Evolutionary conservation across 2,113 vertebrate species (phyloP), one percentile per base, ranked within the genome.

Genomic region (Pogonocichla stellata): DNA sequence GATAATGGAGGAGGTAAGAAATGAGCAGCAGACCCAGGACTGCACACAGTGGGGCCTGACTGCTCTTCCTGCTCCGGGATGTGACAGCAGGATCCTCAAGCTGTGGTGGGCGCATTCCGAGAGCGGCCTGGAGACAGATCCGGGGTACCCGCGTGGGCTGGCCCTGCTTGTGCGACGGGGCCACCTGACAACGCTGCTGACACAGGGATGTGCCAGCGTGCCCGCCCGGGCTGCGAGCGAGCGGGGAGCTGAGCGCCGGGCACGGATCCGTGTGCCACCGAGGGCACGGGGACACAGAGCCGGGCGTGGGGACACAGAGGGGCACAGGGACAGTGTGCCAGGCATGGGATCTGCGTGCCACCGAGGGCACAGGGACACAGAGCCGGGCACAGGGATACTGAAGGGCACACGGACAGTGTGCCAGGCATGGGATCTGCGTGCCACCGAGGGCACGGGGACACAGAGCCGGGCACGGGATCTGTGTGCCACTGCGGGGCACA

Each of bases 21-120:
- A 82, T 0, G 47, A 54, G 31, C 78, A 86, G 53, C n/a, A 71
- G 80, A 64, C 25, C n/a, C 8, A 19, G 31, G 54, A 25, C n/a
- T 38, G 56, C 60, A 10, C 4, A 8, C 42, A 15, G 40, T 0
- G 10, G 31, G 50, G 28, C 19, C 36, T 4, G 34, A 20, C 36
- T 14, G 28, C 1, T 2, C n/a, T 48, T 51, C 51, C 36, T 61
- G 24, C 72, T n/a, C 8, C 1, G 78, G 54, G 79, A 48, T 6
- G 43, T 26, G 74, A 17, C 36, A 50, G 84, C 36, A 66, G 36
- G 43, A 34, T 47, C 33, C 65, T 33, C 57, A 28, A 15, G 34
- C 29, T 12, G 31, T 2, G 69, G 29, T 1, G 5, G 57, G 54
- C 0, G 9, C 15, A 0, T 1, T 24, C 58, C 5, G 53, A 51